Conservation (phyloP, 2,888 invertebrate species). For the Omphaloscelis lunosa region DNA sequence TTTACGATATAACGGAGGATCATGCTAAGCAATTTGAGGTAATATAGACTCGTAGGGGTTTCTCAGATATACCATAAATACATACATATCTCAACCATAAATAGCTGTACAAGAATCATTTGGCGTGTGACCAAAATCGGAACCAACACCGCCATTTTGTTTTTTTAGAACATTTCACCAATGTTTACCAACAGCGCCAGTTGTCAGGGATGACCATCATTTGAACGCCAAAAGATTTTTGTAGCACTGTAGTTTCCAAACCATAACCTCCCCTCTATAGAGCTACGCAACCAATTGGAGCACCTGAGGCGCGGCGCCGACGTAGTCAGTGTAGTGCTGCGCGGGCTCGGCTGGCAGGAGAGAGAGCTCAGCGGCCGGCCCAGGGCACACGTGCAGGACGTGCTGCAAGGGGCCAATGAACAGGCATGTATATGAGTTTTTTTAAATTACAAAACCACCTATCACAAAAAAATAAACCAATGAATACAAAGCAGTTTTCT, state of each 20-base stretch:
- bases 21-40: too few species aligned
- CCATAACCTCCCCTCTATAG: constrained; percentile 57
- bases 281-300: constrained; percentile 78
- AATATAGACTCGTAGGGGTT: too few species aligned
- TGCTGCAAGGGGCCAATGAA: constrained; percentile 72
- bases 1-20: too few species aligned
- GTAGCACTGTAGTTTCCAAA: background rate
- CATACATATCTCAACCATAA: background rate
- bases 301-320: constrained; percentile 81
- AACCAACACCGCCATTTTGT: background rate
- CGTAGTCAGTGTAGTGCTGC: constrained; percentile 82
- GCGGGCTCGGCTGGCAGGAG: constrained; percentile 87
- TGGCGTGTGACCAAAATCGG: too few species aligned
- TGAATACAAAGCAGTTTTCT: background rate
- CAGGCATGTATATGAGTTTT: constrained; percentile 49
- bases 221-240: background rate
- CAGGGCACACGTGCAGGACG: constrained; percentile 67
- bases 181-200: background rate
- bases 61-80: background rate
- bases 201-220: background rate
- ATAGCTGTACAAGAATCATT: background rate
- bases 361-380: constrained; percentile 78
- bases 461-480: background rate
- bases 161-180: background rate
- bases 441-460: background rate